Conservation (phyloP, 2,113 vertebrate species). For the Myotis davidii region DNA sequence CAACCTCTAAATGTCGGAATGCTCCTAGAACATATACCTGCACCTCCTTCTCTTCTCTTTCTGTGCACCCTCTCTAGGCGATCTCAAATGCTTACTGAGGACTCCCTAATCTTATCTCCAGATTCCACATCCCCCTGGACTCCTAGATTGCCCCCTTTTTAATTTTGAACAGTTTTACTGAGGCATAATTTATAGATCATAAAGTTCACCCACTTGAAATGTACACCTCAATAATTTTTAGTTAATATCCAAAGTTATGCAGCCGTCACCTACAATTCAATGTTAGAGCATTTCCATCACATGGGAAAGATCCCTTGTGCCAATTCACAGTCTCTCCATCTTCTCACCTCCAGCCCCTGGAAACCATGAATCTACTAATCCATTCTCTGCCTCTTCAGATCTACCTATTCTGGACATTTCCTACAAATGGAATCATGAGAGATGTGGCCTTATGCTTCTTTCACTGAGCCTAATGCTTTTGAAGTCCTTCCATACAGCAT, state of each 20-base stretch:
- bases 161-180: neutral
- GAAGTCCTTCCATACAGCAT: neutral
- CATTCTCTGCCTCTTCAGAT: neutral
- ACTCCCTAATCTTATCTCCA: neutral
- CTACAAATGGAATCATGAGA: neutral
- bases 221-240: neutral
- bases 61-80: neutral
- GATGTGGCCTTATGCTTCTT: neutral
- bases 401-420: neutral
- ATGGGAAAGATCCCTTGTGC: neutral
- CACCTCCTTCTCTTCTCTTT: neutral
- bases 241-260: neutral
- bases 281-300: neutral
- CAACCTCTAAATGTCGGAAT: neutral
- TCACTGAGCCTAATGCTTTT: neutral
- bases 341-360: neutral
- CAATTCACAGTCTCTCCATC: neutral
- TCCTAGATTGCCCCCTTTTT: neutral
- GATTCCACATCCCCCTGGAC: neutral
- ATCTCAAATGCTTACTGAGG: neutral
- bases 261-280: neutral
- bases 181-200: neutral
- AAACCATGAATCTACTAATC: neutral
- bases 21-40: neutral
- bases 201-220: neutral